These are phyloP conservation scores for Euproctis similis DNA, from an alignment of 2,888 invertebrate species.

Conservation along the genomic window DNA sequence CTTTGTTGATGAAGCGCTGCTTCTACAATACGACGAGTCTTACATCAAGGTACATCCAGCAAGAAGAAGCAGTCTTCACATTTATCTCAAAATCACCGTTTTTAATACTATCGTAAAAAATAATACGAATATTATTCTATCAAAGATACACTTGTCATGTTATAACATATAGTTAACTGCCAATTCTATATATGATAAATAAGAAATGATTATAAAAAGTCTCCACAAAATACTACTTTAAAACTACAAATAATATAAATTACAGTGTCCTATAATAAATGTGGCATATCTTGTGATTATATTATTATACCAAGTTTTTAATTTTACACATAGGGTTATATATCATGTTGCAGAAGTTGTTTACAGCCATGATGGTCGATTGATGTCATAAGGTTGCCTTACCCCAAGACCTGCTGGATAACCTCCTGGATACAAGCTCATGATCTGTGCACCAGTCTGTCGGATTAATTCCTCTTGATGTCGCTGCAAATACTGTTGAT, in stretches of 20 bases:
- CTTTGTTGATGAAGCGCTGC: too few relatives aligned
- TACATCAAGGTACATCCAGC: too few relatives aligned
- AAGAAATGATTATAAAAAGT: constrained; percentile 37
- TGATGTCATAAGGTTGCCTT: constrained; percentile 84
- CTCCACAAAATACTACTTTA: constrained; percentile 43
- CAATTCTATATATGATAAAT: constrained; percentile 30
- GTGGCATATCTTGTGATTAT: constrained; percentile 43
- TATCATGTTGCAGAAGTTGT: constrained; percentile 17
- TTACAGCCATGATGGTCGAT: constrained; percentile 81
- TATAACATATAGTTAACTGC: constrained; percentile 20
- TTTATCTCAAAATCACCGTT: constrained; percentile 31
- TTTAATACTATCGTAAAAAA: constrained; percentile 27
- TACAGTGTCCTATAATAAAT: constrained; percentile 54
- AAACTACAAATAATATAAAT: constrained; percentile 59
- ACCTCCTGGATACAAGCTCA: constrained; percentile 80
- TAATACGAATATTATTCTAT: constrained; percentile 20
- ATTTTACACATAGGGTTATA: constrained; percentile 11
- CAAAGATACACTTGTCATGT: constrained; percentile 41
- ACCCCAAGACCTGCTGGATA: constrained; percentile 79
- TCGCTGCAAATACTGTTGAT: constrained; percentile 82
- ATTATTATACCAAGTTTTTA: constrained; percentile 22
- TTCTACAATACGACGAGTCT: too few relatives aligned
- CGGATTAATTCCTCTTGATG: constrained; percentile 77
- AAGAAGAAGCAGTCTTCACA: constrained; percentile 35
- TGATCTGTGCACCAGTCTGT: constrained; percentile 77